Percentiles rank a stretch among this genome's conserved stretches.
These are phyloP conservation scores for Tinea semifulvella DNA, from an alignment of 2,888 invertebrate genomes.

Conservation along the genomic window DNA sequence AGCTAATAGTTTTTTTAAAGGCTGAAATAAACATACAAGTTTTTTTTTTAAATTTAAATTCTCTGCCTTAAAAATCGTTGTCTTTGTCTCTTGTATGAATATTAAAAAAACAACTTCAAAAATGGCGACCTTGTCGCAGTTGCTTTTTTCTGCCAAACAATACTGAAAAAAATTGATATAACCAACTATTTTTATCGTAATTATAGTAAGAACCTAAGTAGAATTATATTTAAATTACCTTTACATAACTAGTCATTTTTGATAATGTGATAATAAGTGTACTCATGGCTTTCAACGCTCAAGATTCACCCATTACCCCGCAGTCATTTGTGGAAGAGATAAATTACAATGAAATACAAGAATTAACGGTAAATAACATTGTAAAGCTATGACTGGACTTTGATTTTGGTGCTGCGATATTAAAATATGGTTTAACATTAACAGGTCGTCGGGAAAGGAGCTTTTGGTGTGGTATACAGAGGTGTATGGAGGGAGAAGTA, in stretches of 20 bases:
- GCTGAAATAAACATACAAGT: no score
- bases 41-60: no score
- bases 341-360: slow-evolving; percentile 78
- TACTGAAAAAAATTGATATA: slow-evolving; percentile 52
- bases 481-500: slow-evolving; percentile 85
- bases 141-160: slow-evolving; percentile 62
- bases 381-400: not conserved
- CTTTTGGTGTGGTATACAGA: slow-evolving; percentile 94
- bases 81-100: not conserved
- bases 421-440: not conserved
- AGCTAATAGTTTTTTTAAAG: no score
- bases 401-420: slow-evolving; percentile 11
- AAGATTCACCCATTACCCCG: slow-evolving; percentile 54
- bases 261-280: slow-evolving; percentile 63
- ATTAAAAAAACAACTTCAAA: slow-evolving; percentile 34
- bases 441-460: slow-evolving; percentile 91
- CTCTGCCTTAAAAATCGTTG: no score
- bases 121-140: slow-evolving; percentile 65
- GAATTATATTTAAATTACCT: not conserved
- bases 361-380: slow-evolving; percentile 69
- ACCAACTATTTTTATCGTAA: slow-evolving; percentile 40
- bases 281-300: slow-evolving; percentile 64
- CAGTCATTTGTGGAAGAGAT: slow-evolving; percentile 78
- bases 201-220: slow-evolving; percentile 25
- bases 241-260: slow-evolving; percentile 37